Base-by-base conservation (phyloP, 1,140 invertebrate genomes). In the Rhyzopertha dominica region DNA sequence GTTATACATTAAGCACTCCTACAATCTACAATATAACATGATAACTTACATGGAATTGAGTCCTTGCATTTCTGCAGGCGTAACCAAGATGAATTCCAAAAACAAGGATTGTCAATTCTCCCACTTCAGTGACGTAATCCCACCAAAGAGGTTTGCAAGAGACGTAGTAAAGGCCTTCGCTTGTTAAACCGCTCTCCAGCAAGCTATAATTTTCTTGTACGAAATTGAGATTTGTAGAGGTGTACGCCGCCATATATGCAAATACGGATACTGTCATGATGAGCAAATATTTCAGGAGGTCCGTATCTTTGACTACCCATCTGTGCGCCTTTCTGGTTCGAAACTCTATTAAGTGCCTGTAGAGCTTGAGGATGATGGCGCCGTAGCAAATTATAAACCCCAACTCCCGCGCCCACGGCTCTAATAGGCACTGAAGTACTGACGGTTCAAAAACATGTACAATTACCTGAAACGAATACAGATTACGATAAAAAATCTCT, bases 311-410 rank as follows among this genome's bases (percentile, higher is more conserved):
- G 10, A 93, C 79, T 28, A 89, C 85, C 70, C 90, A 90, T 53
- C 89, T 76, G 63, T 91, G 88, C 1, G 89, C 90, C 69, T 95
- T 95, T 31, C 91, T 75, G 4, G 92, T 94, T 5, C 84, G 73
- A 55, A 85, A 87, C 55, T 87, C 83, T 18, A 85, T 82, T 25
- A 86, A 63, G 52, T 81, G 87, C 66, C 90, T 84, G 74, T 94
- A 95, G 10, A 95, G 73, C 63, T 94, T 91, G 38, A 95, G 73
- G 38, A 91, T 80, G 24, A 95, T 85, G 10, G 87, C 85, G 13
- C 92, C 91, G 68, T 95, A 95, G 61, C 87, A 89, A 30, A 90
- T 80, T 29, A 89, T 81, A 67, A 95, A 95, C 12, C 92, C 92
- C 12, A 94, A 68, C 67, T 94, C 90, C 24, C 91, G 74, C 9